Evolutionary conservation across 1,140 invertebrate genomes (phyloP).

Genomic region (Ceratina japonica): DNA sequence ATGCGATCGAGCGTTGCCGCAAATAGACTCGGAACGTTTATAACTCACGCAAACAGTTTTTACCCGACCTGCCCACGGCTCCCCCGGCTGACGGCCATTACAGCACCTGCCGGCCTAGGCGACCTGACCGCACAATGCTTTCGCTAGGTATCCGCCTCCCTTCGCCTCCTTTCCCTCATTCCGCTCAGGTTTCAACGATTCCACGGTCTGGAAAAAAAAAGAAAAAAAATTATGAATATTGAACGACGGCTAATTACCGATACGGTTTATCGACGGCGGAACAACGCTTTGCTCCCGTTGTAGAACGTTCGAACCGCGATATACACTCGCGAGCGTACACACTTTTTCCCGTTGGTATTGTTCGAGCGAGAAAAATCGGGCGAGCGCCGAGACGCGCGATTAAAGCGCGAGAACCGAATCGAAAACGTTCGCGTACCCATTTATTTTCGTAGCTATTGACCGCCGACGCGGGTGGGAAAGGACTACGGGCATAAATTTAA

Average conservation of each 20-base stretch:
- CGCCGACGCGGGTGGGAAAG: conserved; percentile 51
- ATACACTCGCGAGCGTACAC: not conserved
- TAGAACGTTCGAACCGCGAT: no score
- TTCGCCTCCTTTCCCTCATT: conserved; percentile 19
- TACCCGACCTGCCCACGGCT: conserved; percentile 58
- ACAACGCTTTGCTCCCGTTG: not conserved
- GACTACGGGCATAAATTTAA: conserved; percentile 45
- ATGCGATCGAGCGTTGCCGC: conserved; percentile 57
- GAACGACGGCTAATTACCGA: conserved; percentile 19
- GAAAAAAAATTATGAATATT: conserved; percentile 34
- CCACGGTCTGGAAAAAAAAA: conserved; percentile 11
- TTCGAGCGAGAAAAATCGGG: not conserved
- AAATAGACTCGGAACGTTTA: conserved; percentile 67
- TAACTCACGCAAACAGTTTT: conserved; percentile 64
- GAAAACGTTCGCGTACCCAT: conserved; percentile 48
- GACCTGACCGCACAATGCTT: conserved; percentile 68
- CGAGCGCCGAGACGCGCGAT: not conserved
- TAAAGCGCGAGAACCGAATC: conserved; percentile 23
- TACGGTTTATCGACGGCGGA: not conserved
- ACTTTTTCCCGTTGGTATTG: not conserved
- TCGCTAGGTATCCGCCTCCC: not conserved
- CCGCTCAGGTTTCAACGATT: conserved; percentile 24
- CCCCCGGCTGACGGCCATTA: conserved; percentile 72
- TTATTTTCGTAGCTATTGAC: conserved; percentile 48
- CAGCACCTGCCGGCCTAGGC: conserved; percentile 75